These are phyloP conservation scores for Mastomys natalensis DNA, from an alignment of 2,113 vertebrate species.

Conservation along the genomic window DNA sequence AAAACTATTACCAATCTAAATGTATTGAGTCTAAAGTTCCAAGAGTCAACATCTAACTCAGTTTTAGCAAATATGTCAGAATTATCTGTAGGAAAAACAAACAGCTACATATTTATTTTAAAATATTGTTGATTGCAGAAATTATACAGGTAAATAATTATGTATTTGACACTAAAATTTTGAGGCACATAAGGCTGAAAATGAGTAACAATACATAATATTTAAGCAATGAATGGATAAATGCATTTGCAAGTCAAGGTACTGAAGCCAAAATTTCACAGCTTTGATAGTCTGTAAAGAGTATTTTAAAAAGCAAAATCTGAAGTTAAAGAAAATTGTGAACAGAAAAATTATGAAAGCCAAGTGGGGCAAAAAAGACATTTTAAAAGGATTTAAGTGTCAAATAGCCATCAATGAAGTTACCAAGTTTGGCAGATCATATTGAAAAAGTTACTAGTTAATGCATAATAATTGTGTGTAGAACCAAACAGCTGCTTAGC, in stretches of 20 bases:
- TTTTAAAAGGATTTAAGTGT: not conserved
- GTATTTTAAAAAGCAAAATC: not conserved
- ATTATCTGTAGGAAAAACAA: not conserved
- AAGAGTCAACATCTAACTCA: not conserved
- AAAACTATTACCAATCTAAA: not conserved
- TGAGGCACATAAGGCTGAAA: not conserved
- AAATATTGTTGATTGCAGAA: not conserved
- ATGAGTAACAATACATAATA: not conserved
- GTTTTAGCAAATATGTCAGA: not conserved
- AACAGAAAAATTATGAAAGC: not conserved
- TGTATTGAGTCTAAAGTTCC: not conserved
- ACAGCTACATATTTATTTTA: not conserved
- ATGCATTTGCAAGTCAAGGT: not conserved
- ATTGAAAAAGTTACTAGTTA: rapidly evolving
- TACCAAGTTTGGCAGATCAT: not conserved
- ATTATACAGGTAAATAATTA: not conserved
- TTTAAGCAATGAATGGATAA: not conserved
- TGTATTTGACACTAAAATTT: not conserved
- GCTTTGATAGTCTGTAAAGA: not conserved
- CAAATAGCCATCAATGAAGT: not conserved
- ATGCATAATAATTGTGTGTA: not conserved
- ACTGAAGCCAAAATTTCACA: not conserved
- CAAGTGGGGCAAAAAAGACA: not conserved
- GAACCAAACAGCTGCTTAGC: not conserved
- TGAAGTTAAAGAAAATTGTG: not conserved